phyloP scores from a whole-genome alignment of 2,113 vertebrate species.

The Prunella fulvescens region DNA sequence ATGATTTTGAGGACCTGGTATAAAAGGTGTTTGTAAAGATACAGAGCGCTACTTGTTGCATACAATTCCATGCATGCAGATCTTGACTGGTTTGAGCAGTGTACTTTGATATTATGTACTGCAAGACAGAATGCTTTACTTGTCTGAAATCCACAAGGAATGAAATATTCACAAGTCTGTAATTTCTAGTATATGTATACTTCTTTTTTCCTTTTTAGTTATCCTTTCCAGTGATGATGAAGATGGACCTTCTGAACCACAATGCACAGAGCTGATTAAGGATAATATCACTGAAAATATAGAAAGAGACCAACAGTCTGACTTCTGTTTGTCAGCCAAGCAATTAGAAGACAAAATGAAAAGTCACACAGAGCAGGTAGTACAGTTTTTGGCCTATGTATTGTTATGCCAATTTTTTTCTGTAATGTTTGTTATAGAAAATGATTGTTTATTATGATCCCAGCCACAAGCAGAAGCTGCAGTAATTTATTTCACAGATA shows the following conservation, averaged over 20 bases:
- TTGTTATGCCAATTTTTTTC: not conserved
- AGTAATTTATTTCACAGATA: not conserved
- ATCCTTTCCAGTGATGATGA: constrained; percentile 83
- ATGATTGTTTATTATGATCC: not conserved
- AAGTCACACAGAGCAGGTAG: constrained; percentile 51
- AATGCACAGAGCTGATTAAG: constrained; percentile 18
- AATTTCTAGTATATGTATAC: not conserved
- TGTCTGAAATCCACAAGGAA: not conserved
- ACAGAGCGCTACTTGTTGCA: not conserved
- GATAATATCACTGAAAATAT: not conserved
- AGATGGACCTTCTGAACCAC: constrained; percentile 52
- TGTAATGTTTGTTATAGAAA: not conserved
- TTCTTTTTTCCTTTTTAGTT: constrained; percentile 63
- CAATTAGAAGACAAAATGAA: not conserved
- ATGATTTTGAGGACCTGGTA: not conserved
- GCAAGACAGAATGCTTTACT: not conserved
- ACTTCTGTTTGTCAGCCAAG: not conserved
- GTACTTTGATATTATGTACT: not conserved
- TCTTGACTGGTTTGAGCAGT: not conserved
- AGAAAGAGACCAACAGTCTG: not conserved
- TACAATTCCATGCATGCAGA: fast-evolving
- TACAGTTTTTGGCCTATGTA: not conserved
- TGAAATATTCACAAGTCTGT: not conserved
- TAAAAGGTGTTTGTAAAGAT: not conserved
- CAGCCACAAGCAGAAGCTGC: not conserved